Base-by-base conservation (phyloP, 2,888 invertebrate species). In the Mythimna vitellina region DNA sequence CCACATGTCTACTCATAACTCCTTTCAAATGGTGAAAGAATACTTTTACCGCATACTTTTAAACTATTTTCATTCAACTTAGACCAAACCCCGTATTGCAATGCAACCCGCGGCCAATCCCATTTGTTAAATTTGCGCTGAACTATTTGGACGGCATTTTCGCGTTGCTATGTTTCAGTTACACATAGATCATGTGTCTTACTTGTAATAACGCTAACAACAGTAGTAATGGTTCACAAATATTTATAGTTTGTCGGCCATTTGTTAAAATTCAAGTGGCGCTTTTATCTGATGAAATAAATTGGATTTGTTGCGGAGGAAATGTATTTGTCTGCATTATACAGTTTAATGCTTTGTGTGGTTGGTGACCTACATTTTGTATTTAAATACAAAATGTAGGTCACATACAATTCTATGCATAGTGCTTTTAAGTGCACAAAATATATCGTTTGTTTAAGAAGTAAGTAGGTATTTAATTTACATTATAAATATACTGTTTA, bases 121-220 rank as follows among this genome's bases (percentile, higher is more conserved):
- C 93, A 95, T 95, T 94, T 92, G 95, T 95, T 94, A 94, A 94
- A 92, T 93, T 94, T 92, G 89, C 93, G 92, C 92, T 92, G 90
- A 93, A 93, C 94, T 92, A 93, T 94, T 94, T 92, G 92, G 93
- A 91, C 89, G 87, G 76, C 71, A 71, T 75, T 86, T 82, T 78
- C 84, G 86, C 81, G 80, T 76, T 82, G 86, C 79, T 77, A 73
- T 78, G 81, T 83, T 85, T 86, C 77, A 71, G 82, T 83, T 85
- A 83, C 78, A 75, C 73, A 77, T 82, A 86, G 76, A 84, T 87
- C 86, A 85, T 83, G 84, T 73, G 82, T 81, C 82, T 85, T 81
- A 83, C 82, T 82, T 80, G 81, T 79, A 81, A 80, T 82, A 85
- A 65, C 68, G 60, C 79, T 73, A 66, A 81, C 85, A 80, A 87